phyloP scores from a whole-genome alignment of 2,888 invertebrate genomes.

The Campoplex nolae region DNA sequence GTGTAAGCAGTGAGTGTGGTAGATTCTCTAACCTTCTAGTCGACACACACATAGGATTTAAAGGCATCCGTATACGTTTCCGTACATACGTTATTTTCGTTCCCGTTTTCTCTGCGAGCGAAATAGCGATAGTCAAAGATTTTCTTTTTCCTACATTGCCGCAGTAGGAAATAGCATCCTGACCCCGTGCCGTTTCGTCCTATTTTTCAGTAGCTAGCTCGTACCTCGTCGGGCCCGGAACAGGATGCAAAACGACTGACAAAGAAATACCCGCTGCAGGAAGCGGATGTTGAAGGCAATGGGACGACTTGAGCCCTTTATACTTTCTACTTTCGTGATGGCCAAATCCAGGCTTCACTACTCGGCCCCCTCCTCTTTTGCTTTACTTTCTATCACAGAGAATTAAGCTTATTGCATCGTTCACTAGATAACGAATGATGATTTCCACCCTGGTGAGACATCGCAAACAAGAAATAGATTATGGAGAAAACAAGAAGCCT shows the following conservation, averaged over 20 bases:
- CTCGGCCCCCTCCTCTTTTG: neutral
- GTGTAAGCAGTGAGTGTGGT: neutral
- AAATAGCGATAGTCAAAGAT: neutral
- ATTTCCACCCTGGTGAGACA: constrained; percentile 70
- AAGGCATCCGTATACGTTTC: neutral
- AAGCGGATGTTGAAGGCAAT: constrained; percentile 60
- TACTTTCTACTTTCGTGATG: constrained; percentile 36
- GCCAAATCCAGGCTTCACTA: constrained; percentile 23
- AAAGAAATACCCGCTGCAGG: constrained; percentile 56
- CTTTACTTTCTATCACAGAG: constrained; percentile 17
- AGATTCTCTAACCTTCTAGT: neutral
- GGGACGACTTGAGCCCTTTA: constrained; percentile 17
- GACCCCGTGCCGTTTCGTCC: constrained; percentile 26
- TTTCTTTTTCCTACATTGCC: neutral
- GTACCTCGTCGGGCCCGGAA: neutral
- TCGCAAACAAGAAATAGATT: constrained; percentile 34
- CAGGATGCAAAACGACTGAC: too few relatives aligned
- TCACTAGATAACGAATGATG: constrained; percentile 64
- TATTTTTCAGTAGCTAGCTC: constrained; percentile 44
- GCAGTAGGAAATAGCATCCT: neutral
- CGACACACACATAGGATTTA: neutral
- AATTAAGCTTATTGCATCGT: constrained; percentile 53
- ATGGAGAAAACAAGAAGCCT: too few relatives aligned
- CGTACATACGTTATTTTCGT: neutral
- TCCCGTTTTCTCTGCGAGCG: neutral